phyloP scores from a whole-genome alignment of 2,888 invertebrate species.

The Eupsilia transversa region DNA sequence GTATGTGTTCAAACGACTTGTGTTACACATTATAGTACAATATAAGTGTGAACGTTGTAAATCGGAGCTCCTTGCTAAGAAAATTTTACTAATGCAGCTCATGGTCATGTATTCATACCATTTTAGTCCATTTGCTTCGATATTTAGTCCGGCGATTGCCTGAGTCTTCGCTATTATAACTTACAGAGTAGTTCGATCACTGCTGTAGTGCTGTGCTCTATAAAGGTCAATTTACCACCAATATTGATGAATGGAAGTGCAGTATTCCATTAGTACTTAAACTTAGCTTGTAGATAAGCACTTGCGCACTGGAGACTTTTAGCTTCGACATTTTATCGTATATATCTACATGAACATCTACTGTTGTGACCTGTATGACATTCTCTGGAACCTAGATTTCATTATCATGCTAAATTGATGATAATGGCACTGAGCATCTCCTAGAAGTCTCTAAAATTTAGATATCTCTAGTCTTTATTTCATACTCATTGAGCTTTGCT shows the following conservation, averaged over 20 bases:
- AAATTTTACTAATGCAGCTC: background rate
- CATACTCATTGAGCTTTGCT: too few relatives aligned
- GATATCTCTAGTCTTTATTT: background rate
- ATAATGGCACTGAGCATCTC: too few relatives aligned
- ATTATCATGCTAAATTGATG: background rate
- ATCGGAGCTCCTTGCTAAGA: background rate
- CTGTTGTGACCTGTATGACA: background rate
- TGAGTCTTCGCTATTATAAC: background rate
- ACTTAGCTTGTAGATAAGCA: conserved; percentile 18
- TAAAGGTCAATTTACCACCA: background rate
- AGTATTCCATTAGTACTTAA: background rate
- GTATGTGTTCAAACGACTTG: conserved; percentile 8
- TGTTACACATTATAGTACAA: background rate
- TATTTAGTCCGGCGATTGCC: conserved; percentile 25
- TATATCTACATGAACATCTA: background rate
- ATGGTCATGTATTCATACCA: conserved; percentile 8
- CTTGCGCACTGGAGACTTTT: conserved; percentile 33
- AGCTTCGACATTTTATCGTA: background rate
- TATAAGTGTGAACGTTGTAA: conserved; percentile 1
- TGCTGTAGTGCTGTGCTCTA: too few relatives aligned
- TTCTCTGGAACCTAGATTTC: background rate
- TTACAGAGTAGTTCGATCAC: background rate
- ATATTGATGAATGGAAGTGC: conserved; percentile 21
- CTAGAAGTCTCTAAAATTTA: too few relatives aligned
- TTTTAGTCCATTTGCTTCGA: conserved; percentile 28